phyloP scores from a whole-genome alignment of 2,113 vertebrate species.

The Pachyramphus minor region DNA sequence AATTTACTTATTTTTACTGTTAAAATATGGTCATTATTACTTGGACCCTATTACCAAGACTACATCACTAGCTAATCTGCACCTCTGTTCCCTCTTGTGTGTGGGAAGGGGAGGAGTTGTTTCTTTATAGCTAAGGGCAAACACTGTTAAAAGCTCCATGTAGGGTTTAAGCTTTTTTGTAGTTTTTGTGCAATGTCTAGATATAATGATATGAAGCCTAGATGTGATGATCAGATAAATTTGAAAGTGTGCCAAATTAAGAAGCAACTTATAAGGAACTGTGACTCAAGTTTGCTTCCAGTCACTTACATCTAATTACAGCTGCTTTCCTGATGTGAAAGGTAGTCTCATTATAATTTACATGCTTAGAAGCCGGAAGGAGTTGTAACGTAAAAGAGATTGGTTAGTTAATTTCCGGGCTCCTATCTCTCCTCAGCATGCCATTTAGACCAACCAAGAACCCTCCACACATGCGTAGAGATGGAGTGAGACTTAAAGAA shows the following conservation, averaged over 20 bases:
- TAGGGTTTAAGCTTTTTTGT: background rate
- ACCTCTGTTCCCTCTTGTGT: background rate
- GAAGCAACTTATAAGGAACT: background rate
- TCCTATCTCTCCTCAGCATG: background rate
- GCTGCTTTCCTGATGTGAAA: background rate
- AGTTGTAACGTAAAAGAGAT: background rate
- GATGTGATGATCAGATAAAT: background rate
- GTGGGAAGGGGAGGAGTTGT: background rate
- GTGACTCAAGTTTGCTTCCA: background rate
- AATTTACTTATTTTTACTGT: background rate
- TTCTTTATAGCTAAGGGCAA: background rate
- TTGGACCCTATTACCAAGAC: background rate
- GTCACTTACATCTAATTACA: constrained; percentile 24
- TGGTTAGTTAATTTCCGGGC: background rate
- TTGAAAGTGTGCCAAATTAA: constrained; percentile 1
- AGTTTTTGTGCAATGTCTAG: background rate
- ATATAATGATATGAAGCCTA: background rate
- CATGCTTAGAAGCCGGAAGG: background rate
- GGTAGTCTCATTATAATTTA: background rate
- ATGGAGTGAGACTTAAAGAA: background rate
- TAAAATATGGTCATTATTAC: background rate
- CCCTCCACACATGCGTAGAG: background rate
- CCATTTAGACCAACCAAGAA: background rate
- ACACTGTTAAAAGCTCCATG: background rate
- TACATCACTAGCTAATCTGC: background rate